Percentiles rank a stretch among this genome's conserved stretches.
Conservation (phyloP, 37 sponge, comb jelly and placozoan species). For the Chondrilla cf. caribensis region DNA sequence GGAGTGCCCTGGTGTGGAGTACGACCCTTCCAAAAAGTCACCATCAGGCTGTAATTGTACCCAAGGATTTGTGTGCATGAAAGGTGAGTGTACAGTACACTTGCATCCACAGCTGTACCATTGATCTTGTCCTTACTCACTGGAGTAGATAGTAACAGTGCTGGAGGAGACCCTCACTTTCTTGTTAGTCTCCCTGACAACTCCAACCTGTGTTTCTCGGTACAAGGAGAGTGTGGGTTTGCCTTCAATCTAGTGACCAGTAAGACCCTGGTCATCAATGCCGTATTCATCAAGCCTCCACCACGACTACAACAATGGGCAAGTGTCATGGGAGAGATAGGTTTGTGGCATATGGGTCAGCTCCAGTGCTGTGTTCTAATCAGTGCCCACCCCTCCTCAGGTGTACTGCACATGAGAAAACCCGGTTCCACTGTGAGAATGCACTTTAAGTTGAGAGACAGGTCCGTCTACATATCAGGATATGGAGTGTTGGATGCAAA, state of each 20-base stretch:
- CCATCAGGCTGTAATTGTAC: too few species aligned
- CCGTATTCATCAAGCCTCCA: slow-evolving; percentile 7
- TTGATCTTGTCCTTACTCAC: too few species aligned
- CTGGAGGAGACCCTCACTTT: slow-evolving; percentile 15
- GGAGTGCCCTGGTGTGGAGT: too few species aligned
- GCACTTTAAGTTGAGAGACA: neutral
- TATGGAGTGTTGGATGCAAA: neutral
- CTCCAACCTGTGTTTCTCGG: neutral
- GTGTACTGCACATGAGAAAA: neutral
- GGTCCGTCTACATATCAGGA: neutral
- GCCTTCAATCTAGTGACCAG: slow-evolving; percentile 9
- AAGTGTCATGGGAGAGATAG: slow-evolving; percentile 4
- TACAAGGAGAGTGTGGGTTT: slow-evolving; percentile 7
- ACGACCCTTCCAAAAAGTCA: too few species aligned
- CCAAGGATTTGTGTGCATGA: too few species aligned
- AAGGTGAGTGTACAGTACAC: too few species aligned
- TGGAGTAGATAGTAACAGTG: too few species aligned
- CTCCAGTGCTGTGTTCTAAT: neutral
- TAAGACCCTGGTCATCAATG: neutral
- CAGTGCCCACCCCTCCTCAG: neutral
- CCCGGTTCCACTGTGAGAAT: neutral
- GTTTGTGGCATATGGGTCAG: too few species aligned
- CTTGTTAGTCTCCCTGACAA: neutral
- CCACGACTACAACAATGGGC: neutral
- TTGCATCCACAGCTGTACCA: too few species aligned